phyloP scores from a whole-genome alignment of 2,888 invertebrate species.

The Mimachlamys varia region DNA sequence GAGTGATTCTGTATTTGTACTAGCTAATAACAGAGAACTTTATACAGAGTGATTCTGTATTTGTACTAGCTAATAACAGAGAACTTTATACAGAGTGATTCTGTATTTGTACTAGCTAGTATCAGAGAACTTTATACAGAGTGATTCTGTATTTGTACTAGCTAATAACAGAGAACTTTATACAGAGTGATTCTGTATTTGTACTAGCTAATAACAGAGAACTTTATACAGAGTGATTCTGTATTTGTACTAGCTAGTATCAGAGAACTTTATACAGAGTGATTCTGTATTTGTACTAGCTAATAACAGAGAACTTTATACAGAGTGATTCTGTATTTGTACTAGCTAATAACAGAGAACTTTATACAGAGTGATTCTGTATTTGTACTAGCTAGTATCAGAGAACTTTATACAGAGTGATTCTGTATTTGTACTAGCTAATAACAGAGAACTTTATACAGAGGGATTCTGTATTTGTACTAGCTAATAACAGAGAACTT shows the following conservation, averaged over 20 bases:
- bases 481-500: too few species aligned
- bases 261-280: background rate
- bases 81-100: background rate
- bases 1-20: background rate
- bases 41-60: background rate
- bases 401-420: background rate
- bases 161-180: background rate
- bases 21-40: too few species aligned
- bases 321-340: background rate
- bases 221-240: background rate
- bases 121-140: background rate
- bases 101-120: background rate
- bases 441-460: background rate
- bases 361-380: background rate
- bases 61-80: too few species aligned
- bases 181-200: background rate
- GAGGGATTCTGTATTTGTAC: background rate
- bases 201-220: too few species aligned
- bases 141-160: background rate
- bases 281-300: background rate
- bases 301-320: background rate
- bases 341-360: too few species aligned
- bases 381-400: background rate
- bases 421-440: background rate
- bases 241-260: background rate